Percentiles rank a stretch among this genome's conserved stretches.
These are phyloP conservation scores for Diabrotica undecimpunctata DNA, from an alignment of 1,140 invertebrate genomes.

Conservation along the genomic window DNA sequence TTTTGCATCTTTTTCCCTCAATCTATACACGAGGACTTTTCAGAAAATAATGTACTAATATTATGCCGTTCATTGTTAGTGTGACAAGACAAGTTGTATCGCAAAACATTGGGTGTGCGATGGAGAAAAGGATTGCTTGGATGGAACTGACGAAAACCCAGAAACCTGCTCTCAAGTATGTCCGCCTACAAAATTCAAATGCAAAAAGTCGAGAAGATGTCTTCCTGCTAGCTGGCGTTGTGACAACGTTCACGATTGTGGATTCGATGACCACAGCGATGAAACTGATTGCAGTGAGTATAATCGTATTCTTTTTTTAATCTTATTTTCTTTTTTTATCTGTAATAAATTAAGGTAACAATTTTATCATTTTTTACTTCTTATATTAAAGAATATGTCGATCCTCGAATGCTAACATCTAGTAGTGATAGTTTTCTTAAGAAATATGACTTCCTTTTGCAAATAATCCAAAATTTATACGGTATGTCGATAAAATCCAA, in stretches of 20 bases:
- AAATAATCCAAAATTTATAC: no score
- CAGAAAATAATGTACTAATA: constrained; percentile 34
- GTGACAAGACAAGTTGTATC: constrained; percentile 60
- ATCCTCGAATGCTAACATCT: no score
- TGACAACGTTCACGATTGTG: constrained; percentile 65
- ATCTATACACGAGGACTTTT: not conserved
- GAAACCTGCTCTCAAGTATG: constrained; percentile 54
- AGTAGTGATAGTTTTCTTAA: no score
- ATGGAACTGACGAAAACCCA: constrained; percentile 61
- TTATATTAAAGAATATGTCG: no score
- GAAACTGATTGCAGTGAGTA: constrained; percentile 50
- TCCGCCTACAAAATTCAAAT: constrained; percentile 55
- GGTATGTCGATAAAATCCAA: no score
- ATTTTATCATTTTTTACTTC: no score
- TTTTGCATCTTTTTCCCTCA: not conserved
- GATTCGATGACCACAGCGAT: constrained; percentile 55
- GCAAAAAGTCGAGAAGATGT: constrained; percentile 58
- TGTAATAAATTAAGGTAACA: no score
- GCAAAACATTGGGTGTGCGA: constrained; percentile 65
- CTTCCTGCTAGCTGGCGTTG: constrained; percentile 71
- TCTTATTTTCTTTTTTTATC: no score
- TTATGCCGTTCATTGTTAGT: constrained; percentile 32
- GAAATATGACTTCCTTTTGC: no score
- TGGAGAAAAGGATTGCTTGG: constrained; percentile 59
- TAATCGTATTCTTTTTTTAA: no score